A percentile compares a stretch with the other conserved stretches of the same genome.
Conservation (phyloP, 2,113 vertebrate species). For the Hemiscyllium ocellatum region DNA sequence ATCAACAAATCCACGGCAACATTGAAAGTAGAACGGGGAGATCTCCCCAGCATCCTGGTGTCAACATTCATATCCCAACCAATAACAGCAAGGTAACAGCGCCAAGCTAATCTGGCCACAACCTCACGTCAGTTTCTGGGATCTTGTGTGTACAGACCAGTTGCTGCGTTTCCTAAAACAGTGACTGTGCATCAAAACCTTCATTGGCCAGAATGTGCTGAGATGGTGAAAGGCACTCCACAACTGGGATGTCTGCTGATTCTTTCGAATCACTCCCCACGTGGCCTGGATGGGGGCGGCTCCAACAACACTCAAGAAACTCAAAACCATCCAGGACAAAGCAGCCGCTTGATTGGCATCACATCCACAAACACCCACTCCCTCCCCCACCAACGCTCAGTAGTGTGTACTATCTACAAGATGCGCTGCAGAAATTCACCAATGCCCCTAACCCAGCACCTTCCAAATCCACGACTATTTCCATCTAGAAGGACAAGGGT, state of each 20-base stretch:
- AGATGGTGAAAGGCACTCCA: not conserved
- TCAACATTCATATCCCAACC: not conserved
- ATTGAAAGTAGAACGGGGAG: not conserved
- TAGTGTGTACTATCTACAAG: too few species aligned
- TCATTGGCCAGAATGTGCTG: not conserved
- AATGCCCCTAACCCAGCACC: too few species aligned
- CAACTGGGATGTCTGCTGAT: too few species aligned
- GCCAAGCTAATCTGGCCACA: not conserved
- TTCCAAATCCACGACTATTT: too few species aligned
- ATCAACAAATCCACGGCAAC: not conserved
- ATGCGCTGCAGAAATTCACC: too few species aligned
- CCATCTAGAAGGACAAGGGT: too few species aligned
- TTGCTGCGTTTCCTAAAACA: not conserved
- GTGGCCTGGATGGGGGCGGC: too few species aligned
- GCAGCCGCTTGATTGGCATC: too few species aligned
- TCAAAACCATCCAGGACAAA: too few species aligned
- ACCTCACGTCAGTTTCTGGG: not conserved
- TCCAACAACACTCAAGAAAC: too few species aligned
- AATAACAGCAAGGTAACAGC: not conserved
- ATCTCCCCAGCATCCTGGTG: not conserved
- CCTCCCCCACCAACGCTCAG: too few species aligned
- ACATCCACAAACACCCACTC: too few species aligned
- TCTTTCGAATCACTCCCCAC: not conserved
- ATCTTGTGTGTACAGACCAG: not conserved
- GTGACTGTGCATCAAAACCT: not conserved